Percentiles rank a stretch among this genome's conserved stretches.
Evolutionary conservation across 2,797 vertebrate genomes (phyloP).

Genomic region (Esox lucius): DNA sequence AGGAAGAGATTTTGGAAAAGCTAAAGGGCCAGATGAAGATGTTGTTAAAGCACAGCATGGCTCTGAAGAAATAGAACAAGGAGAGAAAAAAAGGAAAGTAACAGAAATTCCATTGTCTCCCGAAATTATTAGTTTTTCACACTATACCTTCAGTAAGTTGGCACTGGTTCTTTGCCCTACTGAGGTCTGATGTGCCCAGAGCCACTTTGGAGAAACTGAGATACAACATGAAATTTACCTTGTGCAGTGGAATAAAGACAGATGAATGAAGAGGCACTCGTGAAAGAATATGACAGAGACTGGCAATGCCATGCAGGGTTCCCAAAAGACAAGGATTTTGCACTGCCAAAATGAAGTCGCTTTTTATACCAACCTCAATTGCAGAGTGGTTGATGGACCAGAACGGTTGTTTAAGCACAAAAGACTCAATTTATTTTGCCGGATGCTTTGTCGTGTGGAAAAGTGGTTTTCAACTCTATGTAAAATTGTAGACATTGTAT

Average conservation of each 20-base stretch:
- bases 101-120: conserved; percentile 50
- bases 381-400: conserved; percentile 40
- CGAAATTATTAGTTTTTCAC: conserved; percentile 9
- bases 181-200: background rate
- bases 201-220: background rate
- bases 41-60: conserved; percentile 68
- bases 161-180: background rate
- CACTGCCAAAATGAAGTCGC: conserved; percentile 40
- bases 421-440: conserved; percentile 40
- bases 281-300: conserved; percentile 11
- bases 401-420: conserved; percentile 49
- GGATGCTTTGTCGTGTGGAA: conserved; percentile 50
- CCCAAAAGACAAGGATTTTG: conserved; percentile 29
- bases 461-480: conserved; percentile 64
- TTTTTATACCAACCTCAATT: conserved; percentile 61
- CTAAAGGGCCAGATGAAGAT: conserved; percentile 52
- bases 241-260: background rate
- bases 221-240: background rate
- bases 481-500: conserved; percentile 64
- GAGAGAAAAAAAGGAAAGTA: background rate
- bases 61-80: conserved; percentile 43
- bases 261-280: background rate
- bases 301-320: conserved; percentile 17
- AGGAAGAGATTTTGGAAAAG: conserved; percentile 64
- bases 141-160: background rate